Evolutionary conservation across 2,888 invertebrate genomes (phyloP).

Genomic region (Halictus ligatus): DNA sequence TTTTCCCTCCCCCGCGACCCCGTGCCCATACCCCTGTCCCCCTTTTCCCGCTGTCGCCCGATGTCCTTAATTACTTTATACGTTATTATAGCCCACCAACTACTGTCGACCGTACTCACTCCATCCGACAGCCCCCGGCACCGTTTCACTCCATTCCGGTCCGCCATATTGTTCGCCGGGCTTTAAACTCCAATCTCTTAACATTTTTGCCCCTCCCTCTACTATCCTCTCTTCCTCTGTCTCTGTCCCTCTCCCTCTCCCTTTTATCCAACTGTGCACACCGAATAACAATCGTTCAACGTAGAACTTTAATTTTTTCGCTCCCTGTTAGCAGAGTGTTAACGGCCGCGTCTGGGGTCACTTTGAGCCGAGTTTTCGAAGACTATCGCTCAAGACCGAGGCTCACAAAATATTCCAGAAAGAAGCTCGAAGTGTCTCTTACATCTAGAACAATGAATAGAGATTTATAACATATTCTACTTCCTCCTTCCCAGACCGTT

Average conservation of each 20-base stretch:
- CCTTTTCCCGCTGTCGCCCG: constrained; percentile 80
- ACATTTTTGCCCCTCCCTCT: constrained; percentile 24
- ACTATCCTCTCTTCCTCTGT: not conserved
- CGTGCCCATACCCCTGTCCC: constrained; percentile 50
- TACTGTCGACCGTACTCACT: constrained; percentile 78
- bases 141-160: constrained; percentile 68
- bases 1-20: constrained; percentile 73
- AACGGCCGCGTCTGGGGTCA: too few species aligned
- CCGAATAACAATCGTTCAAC: constrained; percentile 24
- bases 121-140: constrained; percentile 58
- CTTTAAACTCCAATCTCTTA: constrained; percentile 56
- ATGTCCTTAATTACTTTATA: constrained; percentile 85
- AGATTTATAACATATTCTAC: too few species aligned
- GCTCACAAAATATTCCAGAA: not conserved
- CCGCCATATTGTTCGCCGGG: constrained; percentile 70
- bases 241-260: not conserved
- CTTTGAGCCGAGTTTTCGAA: not conserved
- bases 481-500: too few species aligned
- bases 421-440: too few species aligned
- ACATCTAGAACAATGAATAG: too few species aligned
- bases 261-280: not conserved
- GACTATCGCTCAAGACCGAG: too few species aligned
- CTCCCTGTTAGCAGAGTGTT: too few species aligned
- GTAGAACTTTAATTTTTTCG: not conserved
- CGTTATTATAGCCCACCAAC: constrained; percentile 83